phyloP scores from a whole-genome alignment of 2,797 vertebrate species.

The Periparus ater region DNA sequence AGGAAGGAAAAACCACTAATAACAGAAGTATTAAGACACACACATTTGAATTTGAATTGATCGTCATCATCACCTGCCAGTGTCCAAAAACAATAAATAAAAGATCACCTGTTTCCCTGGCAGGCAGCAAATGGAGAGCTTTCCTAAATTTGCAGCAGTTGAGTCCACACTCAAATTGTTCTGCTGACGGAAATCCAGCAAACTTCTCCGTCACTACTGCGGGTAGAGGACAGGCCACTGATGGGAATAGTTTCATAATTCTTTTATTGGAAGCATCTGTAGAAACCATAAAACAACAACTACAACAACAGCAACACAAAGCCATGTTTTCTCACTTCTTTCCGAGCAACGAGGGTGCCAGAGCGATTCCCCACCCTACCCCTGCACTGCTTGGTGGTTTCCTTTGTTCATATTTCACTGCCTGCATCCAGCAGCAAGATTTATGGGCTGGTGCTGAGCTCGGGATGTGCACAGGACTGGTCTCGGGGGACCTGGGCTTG shows the following conservation, averaged over 20 bases:
- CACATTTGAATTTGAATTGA: background rate
- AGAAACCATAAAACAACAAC: constrained; percentile 66
- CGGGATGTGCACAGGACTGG: background rate
- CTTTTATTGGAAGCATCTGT: constrained; percentile 69
- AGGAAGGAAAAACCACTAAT: background rate
- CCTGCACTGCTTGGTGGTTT: constrained; percentile 15
- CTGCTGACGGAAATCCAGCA: constrained; percentile 38
- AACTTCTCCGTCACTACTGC: constrained; percentile 1
- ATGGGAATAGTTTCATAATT: constrained; percentile 67
- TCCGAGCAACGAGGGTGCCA: constrained; percentile 47
- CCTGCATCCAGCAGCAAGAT: constrained; percentile 52
- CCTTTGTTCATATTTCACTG: constrained; percentile 69
- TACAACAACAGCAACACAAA: constrained; percentile 64
- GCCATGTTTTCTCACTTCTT: constrained; percentile 67
- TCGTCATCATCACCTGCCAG: background rate
- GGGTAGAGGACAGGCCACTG: constrained; percentile 42
- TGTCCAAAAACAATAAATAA: background rate
- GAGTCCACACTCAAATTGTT: constrained; percentile 9
- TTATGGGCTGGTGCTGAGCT: constrained; percentile 54
- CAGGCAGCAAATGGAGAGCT: background rate
- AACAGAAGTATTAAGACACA: background rate
- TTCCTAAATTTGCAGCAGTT: background rate
- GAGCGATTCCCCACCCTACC: background rate
- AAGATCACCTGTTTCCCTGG: constrained; percentile 52
- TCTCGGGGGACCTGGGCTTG: background rate